Conservation (phyloP, 2,113 vertebrate species). For the Gnathonemus echidnorhynchus region DNA sequence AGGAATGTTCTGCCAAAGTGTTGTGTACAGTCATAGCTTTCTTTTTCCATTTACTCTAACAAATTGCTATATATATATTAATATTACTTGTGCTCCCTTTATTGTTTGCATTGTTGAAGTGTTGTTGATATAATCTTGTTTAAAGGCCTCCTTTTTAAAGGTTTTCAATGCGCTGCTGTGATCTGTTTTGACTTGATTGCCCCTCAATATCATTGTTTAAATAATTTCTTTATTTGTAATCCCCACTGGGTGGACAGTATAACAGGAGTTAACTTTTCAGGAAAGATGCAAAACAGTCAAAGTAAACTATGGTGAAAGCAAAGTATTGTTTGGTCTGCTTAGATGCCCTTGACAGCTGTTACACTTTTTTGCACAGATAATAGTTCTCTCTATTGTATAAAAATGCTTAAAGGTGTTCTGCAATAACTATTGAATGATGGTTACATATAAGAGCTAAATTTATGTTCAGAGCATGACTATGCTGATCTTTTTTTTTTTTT, state of each 20-base stretch:
- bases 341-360: background rate
- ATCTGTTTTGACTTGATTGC: slow-evolving; percentile 34
- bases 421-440: slow-evolving; percentile 32
- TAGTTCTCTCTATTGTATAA: slow-evolving; percentile 35
- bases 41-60: slow-evolving; percentile 10
- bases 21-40: slow-evolving; percentile 29
- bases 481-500: slow-evolving; percentile 15
- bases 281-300: background rate
- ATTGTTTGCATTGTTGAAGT: background rate
- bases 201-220: slow-evolving; percentile 28
- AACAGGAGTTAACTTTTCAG: background rate
- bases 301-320: slow-evolving; percentile 5
- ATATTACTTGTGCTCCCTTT: background rate
- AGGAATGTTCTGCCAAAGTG: slow-evolving; percentile 58
- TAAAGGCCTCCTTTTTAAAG: slow-evolving; percentile 1
- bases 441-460: slow-evolving; percentile 19
- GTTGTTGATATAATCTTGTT: slow-evolving; percentile 15
- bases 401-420: slow-evolving; percentile 38
- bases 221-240: slow-evolving; percentile 23
- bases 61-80: slow-evolving; percentile 17
- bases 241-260: slow-evolving; percentile 15
- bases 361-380: slow-evolving; percentile 28
- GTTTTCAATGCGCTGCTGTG: slow-evolving; percentile 20
- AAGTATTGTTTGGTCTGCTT: slow-evolving; percentile 18
- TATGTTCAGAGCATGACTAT: slow-evolving; percentile 40